phyloP scores from a whole-genome alignment of 2,113 vertebrate species.

The Corynorhinus townsendii region DNA sequence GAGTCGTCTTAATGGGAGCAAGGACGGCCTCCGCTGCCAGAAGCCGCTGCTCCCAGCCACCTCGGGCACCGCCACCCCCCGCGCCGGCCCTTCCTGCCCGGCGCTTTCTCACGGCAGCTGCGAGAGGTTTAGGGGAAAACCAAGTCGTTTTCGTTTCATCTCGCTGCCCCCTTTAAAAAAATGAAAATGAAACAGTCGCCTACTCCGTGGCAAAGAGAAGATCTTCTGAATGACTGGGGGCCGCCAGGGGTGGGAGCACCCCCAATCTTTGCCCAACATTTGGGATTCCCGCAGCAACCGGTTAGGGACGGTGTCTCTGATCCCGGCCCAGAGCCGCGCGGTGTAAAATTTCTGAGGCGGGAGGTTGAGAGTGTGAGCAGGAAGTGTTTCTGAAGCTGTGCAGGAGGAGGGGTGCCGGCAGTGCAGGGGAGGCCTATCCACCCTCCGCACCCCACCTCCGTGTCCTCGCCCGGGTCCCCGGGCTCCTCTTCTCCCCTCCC shows the following conservation, averaged over 20 bases:
- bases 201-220: constrained; percentile 36
- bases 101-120: constrained; percentile 68
- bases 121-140: constrained; percentile 75
- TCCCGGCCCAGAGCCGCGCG: not conserved
- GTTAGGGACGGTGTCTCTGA: not conserved
- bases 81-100: constrained; percentile 52
- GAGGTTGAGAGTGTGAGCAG: constrained; percentile 44
- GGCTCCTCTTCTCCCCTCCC: not conserved
- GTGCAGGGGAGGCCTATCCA: not conserved
- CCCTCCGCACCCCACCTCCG: not conserved
- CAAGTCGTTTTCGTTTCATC: constrained; percentile 74
- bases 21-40: constrained; percentile 35
- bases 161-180: constrained; percentile 66
- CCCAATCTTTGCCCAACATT: not conserved
- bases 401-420: constrained; percentile 3
- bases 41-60: constrained; percentile 24
- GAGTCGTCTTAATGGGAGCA: constrained; percentile 55
- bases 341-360: constrained; percentile 27
- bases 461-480: not conserved
- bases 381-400: constrained; percentile 53
- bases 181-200: constrained; percentile 69
- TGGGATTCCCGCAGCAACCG: not conserved
- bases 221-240: constrained; percentile 8
- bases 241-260: not conserved
- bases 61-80: constrained; percentile 28